Evolutionary conservation across 2,888 invertebrate genomes (phyloP), one percentile per base, ranked within the genome.

Genomic region (Chymomyza amoena): DNA sequence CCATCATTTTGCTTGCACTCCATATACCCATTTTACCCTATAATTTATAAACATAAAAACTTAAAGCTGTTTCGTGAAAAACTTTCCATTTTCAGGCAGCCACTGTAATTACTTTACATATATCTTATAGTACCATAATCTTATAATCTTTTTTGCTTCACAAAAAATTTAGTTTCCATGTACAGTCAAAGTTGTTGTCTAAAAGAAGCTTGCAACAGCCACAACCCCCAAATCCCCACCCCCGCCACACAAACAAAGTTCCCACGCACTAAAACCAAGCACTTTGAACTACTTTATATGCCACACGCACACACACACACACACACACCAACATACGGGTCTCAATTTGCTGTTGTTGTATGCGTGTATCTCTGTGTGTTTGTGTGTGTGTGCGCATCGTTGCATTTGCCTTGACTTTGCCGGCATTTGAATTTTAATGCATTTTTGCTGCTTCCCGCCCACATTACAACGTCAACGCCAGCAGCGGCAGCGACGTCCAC

Each of bases 401-500:
- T 60, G 60, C 36, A 60, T n/a, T 60, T 73, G 72, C 77, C 78
- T 77, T 84, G 88, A 87, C 89, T 85, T 86, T 87, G 88, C 75
- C 79, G 80, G 79, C 83, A 79, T 77, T 77, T 79, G 73, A 73
- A 81, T 79, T 70, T 67, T 65, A 75, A 76, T 79, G 85, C 81
- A 84, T 69, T 78, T 82, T 57, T 80, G 76, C 73, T 72, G 79
- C 79, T 80, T 83, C 78, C 70, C 78, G 67, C 80, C 80, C 71
- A 72, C 80, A 65, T 54, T 54, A 18, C 57, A 57, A 15, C 15
- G 32, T 32, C 32, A 28, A 32, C n/a, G 16, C 16, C 64, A 20
- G 56, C 65, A 13, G 45, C 13, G 16, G 4, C 28, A n/a, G 13
- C 39, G 9, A 1, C 15, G 9, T 57, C 20, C 59, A 15, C 64